Evolutionary conservation across 1,140 invertebrate species (phyloP).

Genomic region (Pogonomyrmex barbatus): DNA sequence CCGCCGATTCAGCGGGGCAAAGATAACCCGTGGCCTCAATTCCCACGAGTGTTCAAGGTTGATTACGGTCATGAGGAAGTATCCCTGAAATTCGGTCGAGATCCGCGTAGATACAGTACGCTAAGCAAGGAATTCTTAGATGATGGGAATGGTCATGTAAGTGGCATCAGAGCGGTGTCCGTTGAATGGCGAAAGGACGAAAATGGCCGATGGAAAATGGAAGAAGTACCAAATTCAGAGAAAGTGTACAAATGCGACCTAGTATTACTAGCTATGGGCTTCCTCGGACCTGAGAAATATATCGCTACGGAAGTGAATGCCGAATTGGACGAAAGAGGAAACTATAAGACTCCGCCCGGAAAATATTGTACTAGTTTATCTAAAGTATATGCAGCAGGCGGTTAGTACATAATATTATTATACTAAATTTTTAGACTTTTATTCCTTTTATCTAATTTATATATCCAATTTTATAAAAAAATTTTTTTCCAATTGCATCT

Average conservation of each 20-base stretch:
- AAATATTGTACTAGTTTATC: conserved; percentile 94
- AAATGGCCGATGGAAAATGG: conserved; percentile 97
- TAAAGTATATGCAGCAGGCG: conserved; percentile 98
- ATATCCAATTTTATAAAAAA: conserved; percentile 7
- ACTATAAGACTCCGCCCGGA: conserved; percentile 93
- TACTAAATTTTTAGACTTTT: neutral
- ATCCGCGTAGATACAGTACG: conserved; percentile 97
- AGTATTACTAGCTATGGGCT: conserved; percentile 99
- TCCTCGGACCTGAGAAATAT: conserved; percentile 97
- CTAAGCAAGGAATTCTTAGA: conserved; percentile 97
- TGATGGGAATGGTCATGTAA: conserved; percentile 95
- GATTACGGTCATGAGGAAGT: conserved; percentile 99
- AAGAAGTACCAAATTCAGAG: conserved; percentile 93
- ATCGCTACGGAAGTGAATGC: conserved; percentile 94
- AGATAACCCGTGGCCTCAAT: conserved; percentile 99
- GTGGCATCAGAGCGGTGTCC: conserved; percentile 95
- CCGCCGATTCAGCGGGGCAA: conserved; percentile 92
- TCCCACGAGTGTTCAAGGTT: conserved; percentile 97
- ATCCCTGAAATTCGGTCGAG: conserved; percentile 93
- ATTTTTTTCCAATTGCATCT: neutral
- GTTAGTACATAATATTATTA: conserved; percentile 85
- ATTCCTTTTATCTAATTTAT: neutral
- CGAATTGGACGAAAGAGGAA: conserved; percentile 95
- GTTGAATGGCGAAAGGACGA: conserved; percentile 98
- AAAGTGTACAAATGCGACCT: conserved; percentile 95